Percentiles rank a stretch among this genome's conserved stretches.
Evolutionary conservation across 2,113 vertebrate species (phyloP).

Genomic region (Sebastes schlegelii): DNA sequence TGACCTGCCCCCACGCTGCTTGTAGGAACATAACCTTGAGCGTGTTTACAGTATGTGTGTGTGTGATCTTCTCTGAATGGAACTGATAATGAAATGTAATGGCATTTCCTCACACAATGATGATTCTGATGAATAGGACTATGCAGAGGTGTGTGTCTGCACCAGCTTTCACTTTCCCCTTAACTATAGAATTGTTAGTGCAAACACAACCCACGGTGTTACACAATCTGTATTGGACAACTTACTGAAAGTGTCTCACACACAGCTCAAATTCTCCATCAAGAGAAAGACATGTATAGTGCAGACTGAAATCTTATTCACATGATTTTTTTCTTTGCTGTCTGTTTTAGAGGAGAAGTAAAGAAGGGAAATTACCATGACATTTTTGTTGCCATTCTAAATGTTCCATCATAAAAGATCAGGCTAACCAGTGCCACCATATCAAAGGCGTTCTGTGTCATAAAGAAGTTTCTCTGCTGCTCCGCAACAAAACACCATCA

Average conservation of each 20-base stretch:
- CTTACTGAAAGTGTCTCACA: background rate
- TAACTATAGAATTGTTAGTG: background rate
- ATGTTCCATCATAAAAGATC: slow-evolving; percentile 48
- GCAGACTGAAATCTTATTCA: background rate
- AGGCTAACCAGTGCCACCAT: slow-evolving; percentile 43
- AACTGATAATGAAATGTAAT: slow-evolving; percentile 55
- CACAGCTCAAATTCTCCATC: slow-evolving; percentile 2
- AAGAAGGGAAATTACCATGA: slow-evolving; percentile 10
- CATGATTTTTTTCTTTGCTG: background rate
- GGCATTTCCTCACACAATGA: slow-evolving; percentile 32
- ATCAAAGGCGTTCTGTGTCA: slow-evolving; percentile 50
- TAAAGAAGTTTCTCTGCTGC: slow-evolving; percentile 37
- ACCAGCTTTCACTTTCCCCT: slow-evolving; percentile 8
- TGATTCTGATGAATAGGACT: slow-evolving; percentile 42
- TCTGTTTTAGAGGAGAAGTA: background rate
- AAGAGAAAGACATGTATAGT: background rate
- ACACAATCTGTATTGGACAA: background rate
- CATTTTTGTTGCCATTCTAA: slow-evolving; percentile 32
- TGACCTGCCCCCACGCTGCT: slow-evolving; percentile 28
- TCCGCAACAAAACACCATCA: slow-evolving; percentile 31
- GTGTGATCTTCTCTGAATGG: slow-evolving; percentile 43
- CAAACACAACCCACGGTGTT: background rate
- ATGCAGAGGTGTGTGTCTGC: background rate
- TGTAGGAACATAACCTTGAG: slow-evolving; percentile 73
- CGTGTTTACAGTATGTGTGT: slow-evolving; percentile 45